Percentiles rank a stretch among this genome's conserved stretches.
Conservation (phyloP, 1,140 invertebrate genomes). For the Physella acuta region DNA sequence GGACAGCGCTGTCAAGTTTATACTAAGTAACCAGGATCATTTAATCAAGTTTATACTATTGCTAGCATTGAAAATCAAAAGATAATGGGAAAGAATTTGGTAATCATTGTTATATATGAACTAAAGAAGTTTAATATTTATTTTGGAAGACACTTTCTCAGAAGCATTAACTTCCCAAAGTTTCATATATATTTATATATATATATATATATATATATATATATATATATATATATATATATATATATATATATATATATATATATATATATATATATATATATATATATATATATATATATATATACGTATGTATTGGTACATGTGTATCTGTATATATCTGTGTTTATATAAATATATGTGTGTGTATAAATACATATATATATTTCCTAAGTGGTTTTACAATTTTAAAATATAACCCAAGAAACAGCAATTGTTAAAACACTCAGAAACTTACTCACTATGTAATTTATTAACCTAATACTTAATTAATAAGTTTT, state of each 20-base stretch:
- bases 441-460: background rate
- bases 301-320: conserved; percentile 3
- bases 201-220: conserved; percentile 5
- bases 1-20: too few relatives aligned
- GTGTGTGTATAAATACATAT: background rate
- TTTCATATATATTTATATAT: background rate
- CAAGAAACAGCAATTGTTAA: background rate
- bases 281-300: conserved; percentile 11
- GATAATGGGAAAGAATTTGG: too few relatives aligned
- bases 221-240: conserved; percentile 5
- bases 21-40: too few relatives aligned
- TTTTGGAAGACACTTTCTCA: too few relatives aligned
- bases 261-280: conserved; percentile 5
- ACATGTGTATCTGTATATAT: conserved; percentile 4
- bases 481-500: background rate
- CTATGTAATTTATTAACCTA: background rate
- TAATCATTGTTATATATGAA: too few relatives aligned
- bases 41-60: too few relatives aligned
- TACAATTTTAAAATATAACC: background rate
- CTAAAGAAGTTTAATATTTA: too few relatives aligned
- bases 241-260: conserved; percentile 5
- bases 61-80: too few relatives aligned
- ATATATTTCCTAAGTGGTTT: background rate
- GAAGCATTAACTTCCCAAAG: background rate
- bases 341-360: conserved; percentile 4